Evolutionary conservation across 2,797 vertebrate species (phyloP).

Genomic region (Coluber constrictor): DNA sequence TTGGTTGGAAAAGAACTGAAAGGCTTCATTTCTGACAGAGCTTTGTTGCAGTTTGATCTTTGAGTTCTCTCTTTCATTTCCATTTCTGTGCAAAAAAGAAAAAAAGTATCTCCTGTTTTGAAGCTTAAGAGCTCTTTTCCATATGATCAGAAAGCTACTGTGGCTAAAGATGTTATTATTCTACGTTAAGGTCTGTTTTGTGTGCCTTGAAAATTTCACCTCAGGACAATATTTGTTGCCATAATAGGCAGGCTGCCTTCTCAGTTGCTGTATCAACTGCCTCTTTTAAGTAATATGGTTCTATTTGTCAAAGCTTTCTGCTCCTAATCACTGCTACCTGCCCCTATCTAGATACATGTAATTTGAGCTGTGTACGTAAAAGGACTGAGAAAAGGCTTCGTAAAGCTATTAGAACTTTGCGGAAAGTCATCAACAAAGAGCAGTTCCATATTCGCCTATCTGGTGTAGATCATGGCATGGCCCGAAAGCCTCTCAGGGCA

Average conservation of each 20-base stretch:
- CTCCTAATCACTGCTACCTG: slow-evolving; percentile 26
- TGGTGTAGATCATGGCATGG: slow-evolving; percentile 81
- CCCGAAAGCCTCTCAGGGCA: slow-evolving; percentile 71
- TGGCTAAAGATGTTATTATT: slow-evolving; percentile 34
- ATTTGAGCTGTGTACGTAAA: slow-evolving; percentile 83
- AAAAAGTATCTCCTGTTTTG: slow-evolving; percentile 98
- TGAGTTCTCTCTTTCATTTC: slow-evolving; percentile 62
- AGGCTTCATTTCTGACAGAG: slow-evolving; percentile 22
- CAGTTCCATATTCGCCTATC: slow-evolving; percentile 89
- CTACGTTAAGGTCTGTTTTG: slow-evolving; percentile 33
- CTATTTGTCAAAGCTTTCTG: accelerated
- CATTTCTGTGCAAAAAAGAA: slow-evolving; percentile 41
- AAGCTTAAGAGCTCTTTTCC: slow-evolving; percentile 46
- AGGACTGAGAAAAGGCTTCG: slow-evolving; percentile 90
- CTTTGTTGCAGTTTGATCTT: slow-evolving; percentile 55
- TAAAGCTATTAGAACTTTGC: slow-evolving; percentile 89
- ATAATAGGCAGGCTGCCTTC: slow-evolving; percentile 7
- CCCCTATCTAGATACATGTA: slow-evolving; percentile 84
- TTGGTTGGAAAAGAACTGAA: slow-evolving; percentile 83
- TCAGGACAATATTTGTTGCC: background rate
- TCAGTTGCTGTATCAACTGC: background rate
- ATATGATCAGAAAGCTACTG: slow-evolving; percentile 34
- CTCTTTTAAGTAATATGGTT: background rate
- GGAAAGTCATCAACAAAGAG: slow-evolving; percentile 90
- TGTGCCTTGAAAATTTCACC: background rate